Base-by-base conservation (phyloP, 2,113 vertebrate genomes). In the Pleuronectes platessa region DNA sequence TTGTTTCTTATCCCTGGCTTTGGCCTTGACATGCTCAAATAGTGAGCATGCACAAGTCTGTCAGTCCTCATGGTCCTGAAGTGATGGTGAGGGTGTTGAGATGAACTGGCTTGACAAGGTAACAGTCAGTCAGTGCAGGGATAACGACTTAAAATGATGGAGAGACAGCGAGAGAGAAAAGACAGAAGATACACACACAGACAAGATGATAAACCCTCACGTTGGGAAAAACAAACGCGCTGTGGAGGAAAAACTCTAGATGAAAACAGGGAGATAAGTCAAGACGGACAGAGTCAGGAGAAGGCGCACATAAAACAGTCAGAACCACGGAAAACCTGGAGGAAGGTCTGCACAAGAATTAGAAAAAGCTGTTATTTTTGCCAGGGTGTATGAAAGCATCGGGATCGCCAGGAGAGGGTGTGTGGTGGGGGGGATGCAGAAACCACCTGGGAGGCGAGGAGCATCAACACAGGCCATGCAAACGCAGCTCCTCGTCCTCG, bases 401-500 rank as follows among this genome's bases (percentile, higher is more conserved):
- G 37, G 23, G 60, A 58, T 26, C 17, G 56, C 12, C 2, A 2
- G 37, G 47, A 3, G 42, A 20, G 45, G 58, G 55, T 6, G 31
- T 27, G 26, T 2, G 40, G 40, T 11, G 9, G 35, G 1, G 55
- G 8, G 70, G 27, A 78, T 81, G 72, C 87, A 82, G 82, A 74
- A 63, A 70, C 75, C 77, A 61, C 67, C 55, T 10, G 68, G 73
- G 78, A 86, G 78, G 61, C 12, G 58, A 86, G 87, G 87, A 90
- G 87, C 73, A 68, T 84, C 76, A 88, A 88, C 78, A 88, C 83
- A 80, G 84, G 84, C 90, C 93, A 93, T 94, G 93, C 92, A 94
- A 90, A 89, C 65, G 65, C 83, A 84, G 78, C 91, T 85, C 85
- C 85, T 76, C 76, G 2, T 67, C 76, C 59, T 68, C 71, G 66